A percentile compares a stretch with the other conserved stretches of the same genome.
phyloP scores from a whole-genome alignment of 2,113 vertebrate species.

The Ceyx cyanopectus region DNA sequence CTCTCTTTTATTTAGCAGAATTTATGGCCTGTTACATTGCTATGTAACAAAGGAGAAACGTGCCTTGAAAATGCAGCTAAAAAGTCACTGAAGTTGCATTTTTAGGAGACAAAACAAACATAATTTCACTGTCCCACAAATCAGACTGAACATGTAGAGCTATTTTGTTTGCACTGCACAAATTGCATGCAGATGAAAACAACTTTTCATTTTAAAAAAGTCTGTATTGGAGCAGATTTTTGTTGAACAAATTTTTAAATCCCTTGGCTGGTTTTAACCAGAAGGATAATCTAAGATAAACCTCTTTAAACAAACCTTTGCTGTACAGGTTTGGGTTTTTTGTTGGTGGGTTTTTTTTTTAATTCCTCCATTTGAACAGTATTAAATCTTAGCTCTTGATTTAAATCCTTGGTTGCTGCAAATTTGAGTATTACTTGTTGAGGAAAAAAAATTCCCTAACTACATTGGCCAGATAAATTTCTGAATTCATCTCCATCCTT shows the following conservation, averaged over 20 bases:
- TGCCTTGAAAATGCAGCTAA: conserved; percentile 53
- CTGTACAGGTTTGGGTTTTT: background rate
- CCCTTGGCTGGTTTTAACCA: background rate
- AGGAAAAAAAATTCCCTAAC: background rate
- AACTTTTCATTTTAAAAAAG: background rate
- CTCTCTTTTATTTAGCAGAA: conserved; percentile 57
- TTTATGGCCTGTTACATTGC: conserved; percentile 51
- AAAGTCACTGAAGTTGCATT: conserved; percentile 44
- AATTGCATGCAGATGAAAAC: background rate
- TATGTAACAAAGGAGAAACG: conserved; percentile 36
- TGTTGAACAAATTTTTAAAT: background rate
- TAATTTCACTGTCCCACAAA: conserved; percentile 26
- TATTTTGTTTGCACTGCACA: conserved; percentile 10
- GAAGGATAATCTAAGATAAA: background rate
- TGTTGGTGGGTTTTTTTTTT: background rate
- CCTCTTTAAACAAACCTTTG: background rate
- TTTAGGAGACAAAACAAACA: conserved; percentile 30
- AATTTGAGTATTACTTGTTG: background rate
- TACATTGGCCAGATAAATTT: background rate
- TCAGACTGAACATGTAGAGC: background rate
- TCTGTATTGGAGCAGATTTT: background rate
- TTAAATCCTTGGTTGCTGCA: background rate
- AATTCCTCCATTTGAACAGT: background rate
- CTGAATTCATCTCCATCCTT: background rate
- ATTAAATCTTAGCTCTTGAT: background rate